Conservation (phyloP, 1,140 invertebrate species). For the Ips typographus region DNA sequence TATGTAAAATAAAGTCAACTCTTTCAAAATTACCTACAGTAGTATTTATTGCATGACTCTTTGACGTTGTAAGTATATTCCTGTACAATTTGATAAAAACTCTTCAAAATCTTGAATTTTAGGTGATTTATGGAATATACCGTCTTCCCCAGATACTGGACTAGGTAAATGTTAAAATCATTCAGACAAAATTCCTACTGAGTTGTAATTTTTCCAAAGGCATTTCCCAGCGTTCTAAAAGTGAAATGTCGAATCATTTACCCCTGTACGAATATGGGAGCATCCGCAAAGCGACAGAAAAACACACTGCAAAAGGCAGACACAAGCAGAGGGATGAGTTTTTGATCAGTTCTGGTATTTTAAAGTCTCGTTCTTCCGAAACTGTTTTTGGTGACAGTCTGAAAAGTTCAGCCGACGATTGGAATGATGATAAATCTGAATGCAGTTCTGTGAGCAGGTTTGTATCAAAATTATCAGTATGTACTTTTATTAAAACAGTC, state of each 20-base stretch:
- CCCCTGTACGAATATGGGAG: conserved; percentile 42
- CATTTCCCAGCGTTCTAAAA: conserved; percentile 30
- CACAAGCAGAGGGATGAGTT: not conserved
- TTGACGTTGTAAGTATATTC: too few species aligned
- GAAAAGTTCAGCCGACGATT: conserved; percentile 7
- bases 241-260: conserved; percentile 44
- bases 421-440: conserved; percentile 3
- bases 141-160: not conserved
- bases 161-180: too few species aligned
- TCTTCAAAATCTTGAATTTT: not conserved
- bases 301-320: conserved; percentile 4
- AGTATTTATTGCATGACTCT: too few species aligned
- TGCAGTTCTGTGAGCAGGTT: too few species aligned
- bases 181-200: too few species aligned
- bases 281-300: conserved; percentile 38
- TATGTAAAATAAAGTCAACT: not conserved
- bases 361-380: conserved; percentile 45
- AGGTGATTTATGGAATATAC: conserved; percentile 12
- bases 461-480: too few species aligned
- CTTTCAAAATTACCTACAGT: too few species aligned
- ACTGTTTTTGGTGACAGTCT: conserved; percentile 29
- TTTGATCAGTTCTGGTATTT: conserved; percentile 2
- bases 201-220: not conserved
- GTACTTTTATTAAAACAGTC: too few species aligned
- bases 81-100: too few species aligned